phyloP scores from a whole-genome alignment of 1,140 invertebrate species.

The Lethocerus indicus region DNA sequence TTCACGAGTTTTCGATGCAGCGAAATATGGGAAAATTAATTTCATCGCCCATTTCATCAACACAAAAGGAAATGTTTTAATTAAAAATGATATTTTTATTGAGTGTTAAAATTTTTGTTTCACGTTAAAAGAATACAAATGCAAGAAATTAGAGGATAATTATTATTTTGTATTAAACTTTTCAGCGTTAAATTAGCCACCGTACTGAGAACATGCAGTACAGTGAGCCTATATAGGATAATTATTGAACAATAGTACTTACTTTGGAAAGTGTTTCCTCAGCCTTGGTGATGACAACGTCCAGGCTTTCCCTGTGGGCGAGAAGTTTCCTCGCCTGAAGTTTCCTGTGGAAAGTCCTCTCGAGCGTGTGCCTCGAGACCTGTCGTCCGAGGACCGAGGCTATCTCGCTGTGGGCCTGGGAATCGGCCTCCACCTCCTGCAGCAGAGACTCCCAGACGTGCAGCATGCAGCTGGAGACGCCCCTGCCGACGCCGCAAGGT shows the following conservation, averaged over 20 bases:
- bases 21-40: no score
- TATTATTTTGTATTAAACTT: no score
- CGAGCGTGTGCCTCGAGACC: slow-evolving; percentile 70
- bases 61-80: no score
- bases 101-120: no score
- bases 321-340: slow-evolving; percentile 86
- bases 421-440: slow-evolving; percentile 85
- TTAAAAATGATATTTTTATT: no score
- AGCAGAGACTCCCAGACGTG: slow-evolving; percentile 83
- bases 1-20: no score
- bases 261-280: slow-evolving; percentile 78
- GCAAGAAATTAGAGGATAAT: no score
- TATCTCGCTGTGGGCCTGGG: slow-evolving; percentile 74
- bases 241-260: slow-evolving; percentile 21
- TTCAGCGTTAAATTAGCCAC: no score
- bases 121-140: no score
- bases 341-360: slow-evolving; percentile 80
- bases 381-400: slow-evolving; percentile 66
- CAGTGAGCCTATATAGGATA: no score
- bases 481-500: no score
- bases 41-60: no score
- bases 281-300: slow-evolving; percentile 72
- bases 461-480: slow-evolving; percentile 63
- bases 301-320: slow-evolving; percentile 77
- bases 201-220: slow-evolving; percentile 1